Base-by-base conservation (phyloP, 2,113 vertebrate genomes). In the Pollimyrus isidori region DNA sequence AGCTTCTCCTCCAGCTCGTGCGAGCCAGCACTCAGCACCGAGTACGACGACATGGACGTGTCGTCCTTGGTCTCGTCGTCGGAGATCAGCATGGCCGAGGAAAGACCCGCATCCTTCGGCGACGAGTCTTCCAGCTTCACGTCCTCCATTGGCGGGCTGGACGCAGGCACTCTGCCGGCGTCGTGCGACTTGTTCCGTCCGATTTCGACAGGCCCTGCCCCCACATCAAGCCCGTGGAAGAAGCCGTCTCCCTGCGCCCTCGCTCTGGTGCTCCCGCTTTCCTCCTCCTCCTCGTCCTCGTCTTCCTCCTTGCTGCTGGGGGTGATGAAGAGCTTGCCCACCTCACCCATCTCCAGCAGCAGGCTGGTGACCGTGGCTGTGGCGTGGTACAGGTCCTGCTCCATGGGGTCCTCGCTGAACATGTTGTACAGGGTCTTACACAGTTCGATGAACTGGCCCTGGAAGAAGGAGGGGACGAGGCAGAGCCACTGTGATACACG, bases 391-490 rank as follows among this genome's bases (percentile, higher is more conserved):
- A 99, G 96, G 93, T 99, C 97, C 93, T 99, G 98, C 87, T 99
- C 98, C 0, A 96, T 95, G 39, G 95, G 94, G 90, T 99, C 98
- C 90, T 99, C 98, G 0, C 97, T 99, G 94, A 99, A 99, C 98
- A 99, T 98, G 90, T 97, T 98, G 92, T 99, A 99, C 91, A 99
- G 97, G 0, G 98, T 98, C 94, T 99, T 99, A 89, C 98, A 99
- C 65, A 99, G 96, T 94, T 99, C 98, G 0, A 99, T 99, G 91
- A 99, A 99, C 94, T 99, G 98, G 13, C 96, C 97, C 98, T 99
- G 93, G 30, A 0, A 26, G 6, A 88, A 2, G 88, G 13, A 91
- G 39, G 49, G n/a, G 19, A 50, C 87, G 13, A 35, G 39, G n/a
- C 52, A 73, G 11, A 90, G 42, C 17, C 42, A 87, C 1, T 26